Evolutionary conservation across 2,797 vertebrate genomes (phyloP), one percentile per base, ranked within the genome.

Genomic region (Acanthornis magna): DNA sequence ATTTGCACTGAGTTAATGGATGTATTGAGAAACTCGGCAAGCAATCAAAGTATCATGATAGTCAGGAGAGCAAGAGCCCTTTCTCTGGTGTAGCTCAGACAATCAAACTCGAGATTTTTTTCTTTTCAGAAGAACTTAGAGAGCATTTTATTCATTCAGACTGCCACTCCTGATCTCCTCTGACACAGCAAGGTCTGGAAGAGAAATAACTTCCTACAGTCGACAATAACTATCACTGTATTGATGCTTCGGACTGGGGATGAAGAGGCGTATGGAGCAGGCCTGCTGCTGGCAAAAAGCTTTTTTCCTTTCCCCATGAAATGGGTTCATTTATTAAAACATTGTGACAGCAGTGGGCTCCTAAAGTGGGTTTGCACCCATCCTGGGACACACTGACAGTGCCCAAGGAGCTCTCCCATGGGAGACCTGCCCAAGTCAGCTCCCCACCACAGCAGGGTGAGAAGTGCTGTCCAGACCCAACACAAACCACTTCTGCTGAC

Each of bases 241-340:
- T 2, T 0, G 1, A 21, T 27, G 50, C 30, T 74, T 16, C 0
- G 0, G 57, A 26, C 16, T 25, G 73, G 36, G 55, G 22, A 62
- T 17, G 27, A 61, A 54, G 22, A 62, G 57, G 14, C 0, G 0
- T 29, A n/a, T n/a, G 29, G 30, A 34, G 30, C 23, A n/a, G 27
- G 9, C 11, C 27, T 77, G 54, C 60, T 61, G 48, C 66, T 58
- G 30, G 30, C 22, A 71, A 84, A 81, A 92, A 43, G 26, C 2
- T 30, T 68, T 60, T 36, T 29, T 25, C 45, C 9, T 65, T 78
- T 88, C 17, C 8, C 43, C 42, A 3, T 21, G 50, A 80, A 84
- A 58, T 14, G 2, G 25, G 26, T 45, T 87, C 25, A 30, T 71
- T 68, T 71, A 58, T 27, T 73, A 63, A 75, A 92, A 27, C 7